Evolutionary conservation across 2,113 vertebrate genomes (phyloP).

Genomic region (Okapia johnstoni): DNA sequence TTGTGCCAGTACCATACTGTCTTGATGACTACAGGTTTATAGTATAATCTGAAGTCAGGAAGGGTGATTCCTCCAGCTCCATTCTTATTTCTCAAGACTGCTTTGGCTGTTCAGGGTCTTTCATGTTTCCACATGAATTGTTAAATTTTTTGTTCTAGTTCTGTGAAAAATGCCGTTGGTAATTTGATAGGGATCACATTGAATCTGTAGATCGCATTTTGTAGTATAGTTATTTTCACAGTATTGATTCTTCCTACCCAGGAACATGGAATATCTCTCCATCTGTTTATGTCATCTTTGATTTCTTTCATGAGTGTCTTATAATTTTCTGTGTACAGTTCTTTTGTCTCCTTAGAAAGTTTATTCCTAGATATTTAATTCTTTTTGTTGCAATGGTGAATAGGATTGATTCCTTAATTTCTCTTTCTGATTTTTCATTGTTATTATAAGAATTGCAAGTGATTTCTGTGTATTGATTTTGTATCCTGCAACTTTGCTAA

Average conservation of each 20-base stretch:
- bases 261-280: neutral
- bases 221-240: neutral
- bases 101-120: neutral
- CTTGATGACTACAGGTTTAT: neutral
- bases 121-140: neutral
- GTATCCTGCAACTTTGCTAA: neutral
- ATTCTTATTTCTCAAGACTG: neutral
- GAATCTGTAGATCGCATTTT: neutral
- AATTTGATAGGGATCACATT: neutral
- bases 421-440: neutral
- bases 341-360: neutral
- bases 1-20: neutral
- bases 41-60: neutral
- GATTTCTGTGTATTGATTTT: neutral
- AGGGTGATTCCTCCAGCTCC: neutral
- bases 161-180: neutral
- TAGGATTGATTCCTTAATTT: neutral
- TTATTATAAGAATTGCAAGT: neutral
- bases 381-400: neutral
- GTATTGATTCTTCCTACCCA: neutral
- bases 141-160: neutral
- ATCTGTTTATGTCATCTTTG: neutral
- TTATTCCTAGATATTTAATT: neutral
- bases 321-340: neutral
- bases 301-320: neutral